Evolutionary conservation across 2,113 vertebrate species (phyloP), one percentile per base, ranked within the genome.

Genomic region (Pogonocichla stellata): DNA sequence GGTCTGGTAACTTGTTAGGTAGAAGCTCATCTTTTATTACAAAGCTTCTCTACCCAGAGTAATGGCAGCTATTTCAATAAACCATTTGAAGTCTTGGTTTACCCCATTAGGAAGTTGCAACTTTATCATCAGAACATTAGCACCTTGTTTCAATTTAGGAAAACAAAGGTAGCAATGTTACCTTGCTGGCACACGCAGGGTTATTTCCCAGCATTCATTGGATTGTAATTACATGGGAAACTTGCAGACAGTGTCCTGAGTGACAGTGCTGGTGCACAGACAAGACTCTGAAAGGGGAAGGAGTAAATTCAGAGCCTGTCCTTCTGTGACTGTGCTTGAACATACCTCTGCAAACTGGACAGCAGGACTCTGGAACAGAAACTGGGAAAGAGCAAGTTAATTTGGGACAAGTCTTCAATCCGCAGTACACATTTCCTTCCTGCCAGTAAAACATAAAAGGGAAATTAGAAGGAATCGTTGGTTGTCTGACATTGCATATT

Each of bases 351-450:
- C 98, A 98, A 62, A 98, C 96, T 24, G 78, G 98, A 87, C 98
- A 98, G 94, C 98, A 98, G 48, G 98, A 98, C 87, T 98, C 98
- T 0, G 97, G 97, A 84, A 97, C 96, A 45, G 98, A 98, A 56
- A 98, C 96, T 72, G 98, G 98, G 77, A 97, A 98, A 20, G 97
- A 96, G 93, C 98, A 98, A 45, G 95, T 97, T 95, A 98, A 92
- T 92, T 96, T 98, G 80, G 98, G 98, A 77, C 98, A 98, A 38
- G 98, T 98, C 97, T 98, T 98, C 95, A 98, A 92, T 61, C 98
- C 97, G 92, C 98, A 98, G 80, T 98, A 98, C 34, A 98, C 98
- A 29, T 98, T 98, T 61, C 98, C 98, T 93, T 98, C 98, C 98
- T 98, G 97, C 79, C 96, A 93, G 88, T 56, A 60, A 97, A 88